Evolutionary conservation across 2,888 invertebrate genomes (phyloP).

Genomic region (Noctua janthina): DNA sequence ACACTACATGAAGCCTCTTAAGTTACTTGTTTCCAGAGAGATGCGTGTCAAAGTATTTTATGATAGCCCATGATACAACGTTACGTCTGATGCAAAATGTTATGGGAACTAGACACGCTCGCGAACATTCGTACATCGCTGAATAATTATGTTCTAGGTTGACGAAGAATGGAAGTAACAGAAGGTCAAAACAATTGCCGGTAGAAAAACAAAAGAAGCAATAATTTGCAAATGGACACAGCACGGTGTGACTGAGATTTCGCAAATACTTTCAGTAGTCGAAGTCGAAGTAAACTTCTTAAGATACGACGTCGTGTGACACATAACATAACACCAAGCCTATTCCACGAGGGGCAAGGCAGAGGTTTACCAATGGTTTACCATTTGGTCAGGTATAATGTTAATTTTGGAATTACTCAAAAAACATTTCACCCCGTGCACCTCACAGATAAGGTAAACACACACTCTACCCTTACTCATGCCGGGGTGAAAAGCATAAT

Average conservation of each 20-base stretch:
- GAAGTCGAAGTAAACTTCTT: not conserved
- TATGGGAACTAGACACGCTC: slow-evolving; percentile 61
- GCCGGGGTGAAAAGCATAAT: slow-evolving; percentile 7
- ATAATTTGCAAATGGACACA: not conserved
- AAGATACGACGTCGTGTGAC: not conserved
- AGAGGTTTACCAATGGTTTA: not conserved
- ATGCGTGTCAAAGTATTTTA: slow-evolving; percentile 51
- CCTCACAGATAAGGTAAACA: not conserved
- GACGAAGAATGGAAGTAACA: slow-evolving; percentile 12
- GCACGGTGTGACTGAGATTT: not conserved
- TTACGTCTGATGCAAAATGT: slow-evolving; percentile 56
- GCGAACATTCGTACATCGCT: slow-evolving; percentile 45
- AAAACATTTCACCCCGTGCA: not conserved
- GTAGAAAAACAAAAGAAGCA: slow-evolving; percentile 1
- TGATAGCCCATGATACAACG: slow-evolving; percentile 47
- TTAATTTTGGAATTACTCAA: not conserved
- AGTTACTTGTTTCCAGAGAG: slow-evolving; percentile 22
- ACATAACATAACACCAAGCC: not conserved
- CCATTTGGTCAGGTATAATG: not conserved
- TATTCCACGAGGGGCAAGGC: not conserved
- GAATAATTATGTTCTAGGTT: slow-evolving; percentile 43
- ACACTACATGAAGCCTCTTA: slow-evolving; percentile 14
- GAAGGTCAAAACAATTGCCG: slow-evolving; percentile 36
- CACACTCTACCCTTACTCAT: not conserved
- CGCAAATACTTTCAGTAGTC: not conserved